phyloP scores from a whole-genome alignment of 2,888 invertebrate species.

The Portevinia maculata region DNA sequence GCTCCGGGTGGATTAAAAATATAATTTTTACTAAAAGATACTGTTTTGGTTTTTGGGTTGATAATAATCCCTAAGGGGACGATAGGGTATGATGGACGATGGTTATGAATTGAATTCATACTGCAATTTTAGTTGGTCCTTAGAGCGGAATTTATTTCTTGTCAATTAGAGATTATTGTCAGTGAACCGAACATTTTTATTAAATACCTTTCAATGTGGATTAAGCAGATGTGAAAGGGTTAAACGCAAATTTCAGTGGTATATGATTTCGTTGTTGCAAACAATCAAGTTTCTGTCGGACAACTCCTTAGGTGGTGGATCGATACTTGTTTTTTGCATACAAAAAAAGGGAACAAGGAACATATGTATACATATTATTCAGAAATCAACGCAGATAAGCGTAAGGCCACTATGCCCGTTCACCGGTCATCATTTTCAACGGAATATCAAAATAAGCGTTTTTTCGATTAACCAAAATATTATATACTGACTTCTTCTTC shows the following conservation, averaged over 20 bases:
- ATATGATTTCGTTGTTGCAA: background rate
- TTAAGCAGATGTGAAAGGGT: background rate
- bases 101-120: constrained; percentile 28
- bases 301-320: no score
- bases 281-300: no score
- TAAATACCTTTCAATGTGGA: constrained; percentile 32
- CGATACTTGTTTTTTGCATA: no score
- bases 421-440: no score
- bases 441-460: no score
- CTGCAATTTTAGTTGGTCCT: constrained; percentile 18
- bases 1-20: constrained; percentile 46
- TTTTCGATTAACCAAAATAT: no score
- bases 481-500: no score
- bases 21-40: constrained; percentile 21
- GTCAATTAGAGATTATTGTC: constrained; percentile 64
- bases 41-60: constrained; percentile 2
- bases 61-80: constrained; percentile 60
- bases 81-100: constrained; percentile 35
- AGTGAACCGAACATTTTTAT: constrained; percentile 48
- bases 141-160: constrained; percentile 49
- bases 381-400: no score
- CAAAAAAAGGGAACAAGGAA: no score
- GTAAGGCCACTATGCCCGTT: no score
- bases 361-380: no score
- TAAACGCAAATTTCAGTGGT: constrained; percentile 3